Evolutionary conservation across 2,888 invertebrate species (phyloP).

Genomic region (Alentia gelatinosa): DNA sequence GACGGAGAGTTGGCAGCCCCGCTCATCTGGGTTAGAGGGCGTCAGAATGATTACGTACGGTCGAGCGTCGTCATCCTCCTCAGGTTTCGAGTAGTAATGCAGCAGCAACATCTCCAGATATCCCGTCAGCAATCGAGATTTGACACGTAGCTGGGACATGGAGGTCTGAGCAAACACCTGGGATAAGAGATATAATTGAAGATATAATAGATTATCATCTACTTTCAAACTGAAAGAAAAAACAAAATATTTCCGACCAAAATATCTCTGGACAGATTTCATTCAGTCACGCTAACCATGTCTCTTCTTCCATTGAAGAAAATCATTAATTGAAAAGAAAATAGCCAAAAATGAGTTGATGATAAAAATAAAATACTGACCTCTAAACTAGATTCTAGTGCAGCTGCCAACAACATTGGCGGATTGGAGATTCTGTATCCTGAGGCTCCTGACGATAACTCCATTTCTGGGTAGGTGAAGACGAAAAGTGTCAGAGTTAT

Average conservation of each 20-base stretch:
- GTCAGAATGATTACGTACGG: conserved; percentile 81
- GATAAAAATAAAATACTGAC: conserved; percentile 66
- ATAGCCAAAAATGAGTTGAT: neutral
- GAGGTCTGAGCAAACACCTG: conserved; percentile 82
- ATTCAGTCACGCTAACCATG: no score
- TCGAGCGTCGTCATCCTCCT: neutral
- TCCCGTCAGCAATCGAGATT: conserved; percentile 83
- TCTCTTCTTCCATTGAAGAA: no score
- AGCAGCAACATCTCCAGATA: conserved; percentile 82
- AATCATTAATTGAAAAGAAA: no score
- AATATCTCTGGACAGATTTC: no score
- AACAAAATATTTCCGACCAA: no score
- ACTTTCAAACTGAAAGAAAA: no score
- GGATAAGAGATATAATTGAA: no score
- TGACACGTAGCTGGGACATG: conserved; percentile 80
- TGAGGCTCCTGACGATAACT: conserved; percentile 81
- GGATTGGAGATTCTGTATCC: conserved; percentile 83
- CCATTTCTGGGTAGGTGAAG: conserved; percentile 77
- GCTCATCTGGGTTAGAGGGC: conserved; percentile 81
- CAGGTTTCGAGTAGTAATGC: conserved; percentile 68
- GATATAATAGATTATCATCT: no score
- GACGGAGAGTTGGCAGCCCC: conserved; percentile 83
- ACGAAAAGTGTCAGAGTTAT: neutral
- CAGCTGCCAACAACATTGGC: conserved; percentile 81
- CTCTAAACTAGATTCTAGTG: conserved; percentile 81